A percentile compares a stretch with the other conserved stretches of the same genome.
Evolutionary conservation across 2,113 vertebrate species (phyloP).

Genomic region (Oreochromis tanganicae): DNA sequence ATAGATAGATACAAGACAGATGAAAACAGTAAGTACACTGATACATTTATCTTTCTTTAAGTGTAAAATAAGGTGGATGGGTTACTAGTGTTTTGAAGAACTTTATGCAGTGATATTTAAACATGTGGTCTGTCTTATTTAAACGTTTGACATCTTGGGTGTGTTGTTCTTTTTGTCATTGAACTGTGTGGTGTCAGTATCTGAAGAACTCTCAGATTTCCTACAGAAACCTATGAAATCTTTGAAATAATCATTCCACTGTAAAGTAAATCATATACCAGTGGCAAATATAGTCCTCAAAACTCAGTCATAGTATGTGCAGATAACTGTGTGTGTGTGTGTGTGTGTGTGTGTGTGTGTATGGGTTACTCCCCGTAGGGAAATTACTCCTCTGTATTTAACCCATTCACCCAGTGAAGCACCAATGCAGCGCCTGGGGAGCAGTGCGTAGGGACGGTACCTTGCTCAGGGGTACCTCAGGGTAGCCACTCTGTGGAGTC

Average conservation of each 20-base stretch:
- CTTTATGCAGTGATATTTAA: neutral
- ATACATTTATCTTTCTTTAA: neutral
- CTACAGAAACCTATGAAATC: neutral
- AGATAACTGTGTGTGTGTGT: neutral
- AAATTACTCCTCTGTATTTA: too few species aligned
- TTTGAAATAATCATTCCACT: neutral
- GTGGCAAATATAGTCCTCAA: neutral
- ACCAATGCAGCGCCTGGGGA: too few species aligned
- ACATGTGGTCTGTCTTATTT: neutral
- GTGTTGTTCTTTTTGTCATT: neutral
- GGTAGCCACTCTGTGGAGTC: too few species aligned
- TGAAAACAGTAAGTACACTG: neutral
- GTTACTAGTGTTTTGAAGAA: neutral
- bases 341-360: too few species aligned
- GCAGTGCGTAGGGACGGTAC: too few species aligned
- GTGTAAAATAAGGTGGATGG: neutral
- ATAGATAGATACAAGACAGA: neutral
- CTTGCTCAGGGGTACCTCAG: too few species aligned
- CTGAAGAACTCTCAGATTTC: neutral
- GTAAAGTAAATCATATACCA: neutral
- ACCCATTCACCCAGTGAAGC: too few species aligned
- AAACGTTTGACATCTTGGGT: neutral
- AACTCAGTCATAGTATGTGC: neutral
- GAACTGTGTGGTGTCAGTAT: neutral
- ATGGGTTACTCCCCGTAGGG: too few species aligned